Percentiles rank a stretch among this genome's conserved stretches.
phyloP scores from a whole-genome alignment of 2,797 vertebrate species.

The Xyrichtys novacula region DNA sequence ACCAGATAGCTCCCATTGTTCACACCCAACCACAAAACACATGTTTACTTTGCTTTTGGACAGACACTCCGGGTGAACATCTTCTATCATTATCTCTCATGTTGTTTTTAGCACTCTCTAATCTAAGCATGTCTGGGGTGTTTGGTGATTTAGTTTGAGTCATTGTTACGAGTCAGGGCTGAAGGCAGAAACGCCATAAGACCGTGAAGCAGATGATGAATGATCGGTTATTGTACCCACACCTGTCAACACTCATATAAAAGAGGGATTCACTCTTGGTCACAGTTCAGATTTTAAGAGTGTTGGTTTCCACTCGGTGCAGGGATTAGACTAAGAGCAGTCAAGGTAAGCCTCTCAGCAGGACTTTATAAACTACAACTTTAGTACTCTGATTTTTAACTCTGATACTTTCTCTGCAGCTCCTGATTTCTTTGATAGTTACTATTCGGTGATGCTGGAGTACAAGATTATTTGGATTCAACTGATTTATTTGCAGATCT shows the following conservation, averaged over 20 bases:
- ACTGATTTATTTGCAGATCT: too few relatives aligned
- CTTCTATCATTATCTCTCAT: conserved; percentile 32
- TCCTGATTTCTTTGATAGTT: not conserved
- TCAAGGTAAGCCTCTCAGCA: conserved; percentile 45
- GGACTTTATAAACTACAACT: not conserved
- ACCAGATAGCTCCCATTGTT: conserved; percentile 61
- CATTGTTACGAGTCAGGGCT: conserved; percentile 15
- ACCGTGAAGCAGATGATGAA: conserved; percentile 10
- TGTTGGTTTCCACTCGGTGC: not conserved
- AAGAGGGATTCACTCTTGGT: conserved; percentile 13
- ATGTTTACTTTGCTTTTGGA: conserved; percentile 57
- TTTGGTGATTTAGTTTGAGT: conserved; percentile 40
- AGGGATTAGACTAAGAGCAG: not conserved
- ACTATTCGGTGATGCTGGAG: not conserved
- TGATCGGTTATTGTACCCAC: conserved; percentile 35
- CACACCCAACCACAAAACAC: conserved; percentile 61
- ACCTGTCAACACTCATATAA: conserved; percentile 53
- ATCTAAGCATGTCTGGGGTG: conserved; percentile 47
- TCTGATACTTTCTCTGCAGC: not conserved
- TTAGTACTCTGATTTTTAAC: not conserved
- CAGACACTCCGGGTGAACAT: conserved; percentile 22
- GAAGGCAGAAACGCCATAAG: not conserved
- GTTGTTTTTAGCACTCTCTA: conserved; percentile 42
- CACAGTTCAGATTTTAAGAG: conserved; percentile 1
- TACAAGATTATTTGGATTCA: too few relatives aligned